Evolutionary conservation across 1,140 invertebrate genomes (phyloP).

Genomic region (Nebria ingens): DNA sequence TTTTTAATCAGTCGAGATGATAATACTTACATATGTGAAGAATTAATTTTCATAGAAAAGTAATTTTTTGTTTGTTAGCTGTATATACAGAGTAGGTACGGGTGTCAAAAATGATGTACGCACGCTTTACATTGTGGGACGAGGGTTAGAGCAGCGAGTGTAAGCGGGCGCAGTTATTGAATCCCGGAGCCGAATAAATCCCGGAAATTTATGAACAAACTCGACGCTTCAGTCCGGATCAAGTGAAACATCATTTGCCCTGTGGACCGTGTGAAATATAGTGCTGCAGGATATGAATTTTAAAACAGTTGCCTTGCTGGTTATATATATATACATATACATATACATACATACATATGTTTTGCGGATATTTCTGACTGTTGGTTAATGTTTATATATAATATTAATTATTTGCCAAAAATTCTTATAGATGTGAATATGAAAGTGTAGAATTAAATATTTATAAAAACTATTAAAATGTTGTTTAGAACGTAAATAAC

Average conservation of each 20-base stretch:
- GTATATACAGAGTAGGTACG: background rate
- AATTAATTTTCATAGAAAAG: background rate
- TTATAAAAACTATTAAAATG: too few species aligned
- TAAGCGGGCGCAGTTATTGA: background rate
- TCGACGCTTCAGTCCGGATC: slow-evolving; percentile 4
- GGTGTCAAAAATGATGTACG: background rate
- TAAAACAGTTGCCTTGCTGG: slow-evolving; percentile 6
- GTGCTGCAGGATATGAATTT: slow-evolving; percentile 6
- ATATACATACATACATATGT: too few species aligned
- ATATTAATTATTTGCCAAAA: too few species aligned
- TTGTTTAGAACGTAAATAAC: too few species aligned
- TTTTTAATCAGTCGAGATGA: background rate
- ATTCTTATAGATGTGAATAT: too few species aligned
- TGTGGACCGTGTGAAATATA: slow-evolving; percentile 6
- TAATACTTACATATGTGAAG: background rate
- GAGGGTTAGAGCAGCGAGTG: background rate
- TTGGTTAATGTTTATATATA: too few species aligned
- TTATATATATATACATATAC: too few species aligned
- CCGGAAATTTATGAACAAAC: slow-evolving; percentile 8
- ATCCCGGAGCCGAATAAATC: slow-evolving; percentile 6
- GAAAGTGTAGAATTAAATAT: too few species aligned
- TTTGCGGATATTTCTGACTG: too few species aligned
- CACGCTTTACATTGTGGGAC: background rate
- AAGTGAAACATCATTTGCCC: slow-evolving; percentile 4
- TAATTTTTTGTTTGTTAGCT: background rate